These are phyloP conservation scores for Pycnomerus fuliginosus DNA, from an alignment of 2,888 invertebrate species.

Conservation along the genomic window DNA sequence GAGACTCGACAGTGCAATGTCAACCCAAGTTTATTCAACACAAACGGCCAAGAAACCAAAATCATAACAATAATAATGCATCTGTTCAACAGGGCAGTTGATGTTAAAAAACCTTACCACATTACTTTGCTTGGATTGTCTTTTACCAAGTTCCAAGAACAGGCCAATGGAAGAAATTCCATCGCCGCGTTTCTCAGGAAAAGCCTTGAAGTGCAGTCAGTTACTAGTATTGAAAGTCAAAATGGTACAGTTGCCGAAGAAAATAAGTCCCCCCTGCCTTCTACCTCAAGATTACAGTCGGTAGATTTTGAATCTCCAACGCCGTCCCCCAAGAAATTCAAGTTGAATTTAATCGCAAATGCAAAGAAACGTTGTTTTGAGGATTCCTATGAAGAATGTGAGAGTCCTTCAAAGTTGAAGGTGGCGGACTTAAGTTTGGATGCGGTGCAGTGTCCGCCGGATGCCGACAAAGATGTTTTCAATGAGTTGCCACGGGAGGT, in stretches of 20 bases:
- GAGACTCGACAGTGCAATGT: constrained; percentile 77
- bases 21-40: constrained; percentile 63
- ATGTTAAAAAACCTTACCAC: constrained; percentile 73
- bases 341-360: constrained; percentile 53
- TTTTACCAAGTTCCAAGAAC: constrained; percentile 77
- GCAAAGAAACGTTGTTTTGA: constrained; percentile 54
- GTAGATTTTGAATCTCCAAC: constrained; percentile 70
- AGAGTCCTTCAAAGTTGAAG: constrained; percentile 69
- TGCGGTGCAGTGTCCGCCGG: constrained; percentile 58
- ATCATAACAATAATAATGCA: constrained; percentile 70
- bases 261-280: constrained; percentile 21
- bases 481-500: constrained; percentile 69
- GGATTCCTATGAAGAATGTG: constrained; percentile 54
- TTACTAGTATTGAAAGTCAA: constrained; percentile 65
- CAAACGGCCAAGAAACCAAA: constrained; percentile 57
- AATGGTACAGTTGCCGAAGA: constrained; percentile 28
- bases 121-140: constrained; percentile 78
- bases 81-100: constrained; percentile 72
- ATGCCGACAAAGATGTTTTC: constrained; percentile 69
- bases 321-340: constrained; percentile 47
- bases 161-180: constrained; percentile 67
- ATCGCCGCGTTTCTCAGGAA: constrained; percentile 75
- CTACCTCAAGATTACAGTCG: constrained; percentile 39
- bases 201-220: constrained; percentile 76
- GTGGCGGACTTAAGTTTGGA: constrained; percentile 64